phyloP scores from a whole-genome alignment of 2,113 vertebrate genomes.

The Octodon degus region DNA sequence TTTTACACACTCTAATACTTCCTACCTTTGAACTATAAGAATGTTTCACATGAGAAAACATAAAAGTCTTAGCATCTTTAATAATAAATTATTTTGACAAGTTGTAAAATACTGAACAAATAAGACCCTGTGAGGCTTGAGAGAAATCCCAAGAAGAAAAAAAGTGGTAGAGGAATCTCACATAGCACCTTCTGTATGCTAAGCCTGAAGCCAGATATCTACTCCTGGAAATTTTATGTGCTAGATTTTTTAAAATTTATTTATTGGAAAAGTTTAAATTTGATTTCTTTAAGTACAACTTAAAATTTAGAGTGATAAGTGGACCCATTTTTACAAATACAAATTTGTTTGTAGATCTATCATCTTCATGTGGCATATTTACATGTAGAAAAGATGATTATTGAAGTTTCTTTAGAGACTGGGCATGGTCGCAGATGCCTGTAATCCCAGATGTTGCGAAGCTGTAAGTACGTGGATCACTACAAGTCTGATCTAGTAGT shows the following conservation, averaged over 20 bases:
- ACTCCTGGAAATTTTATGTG: background rate
- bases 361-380: background rate
- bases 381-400: background rate
- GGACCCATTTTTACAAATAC: background rate
- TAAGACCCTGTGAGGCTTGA: background rate
- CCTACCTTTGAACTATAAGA: background rate
- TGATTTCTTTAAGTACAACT: background rate
- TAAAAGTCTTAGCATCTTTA: background rate
- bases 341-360: background rate
- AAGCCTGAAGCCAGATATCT: background rate
- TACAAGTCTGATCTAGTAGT: no score
- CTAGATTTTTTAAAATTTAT: background rate
- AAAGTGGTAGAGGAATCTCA: background rate
- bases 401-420: background rate
- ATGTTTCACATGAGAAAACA: constrained; percentile 14
- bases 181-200: background rate
- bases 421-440: no score
- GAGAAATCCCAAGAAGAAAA: background rate
- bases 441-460: no score
- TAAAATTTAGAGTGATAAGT: background rate
- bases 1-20: background rate
- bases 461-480: no score
- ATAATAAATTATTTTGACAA: background rate
- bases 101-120: background rate
- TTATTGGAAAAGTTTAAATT: background rate